These are phyloP conservation scores for Theodoxus fluviatilis DNA, from an alignment of 2,888 invertebrate species.

Conservation along the genomic window DNA sequence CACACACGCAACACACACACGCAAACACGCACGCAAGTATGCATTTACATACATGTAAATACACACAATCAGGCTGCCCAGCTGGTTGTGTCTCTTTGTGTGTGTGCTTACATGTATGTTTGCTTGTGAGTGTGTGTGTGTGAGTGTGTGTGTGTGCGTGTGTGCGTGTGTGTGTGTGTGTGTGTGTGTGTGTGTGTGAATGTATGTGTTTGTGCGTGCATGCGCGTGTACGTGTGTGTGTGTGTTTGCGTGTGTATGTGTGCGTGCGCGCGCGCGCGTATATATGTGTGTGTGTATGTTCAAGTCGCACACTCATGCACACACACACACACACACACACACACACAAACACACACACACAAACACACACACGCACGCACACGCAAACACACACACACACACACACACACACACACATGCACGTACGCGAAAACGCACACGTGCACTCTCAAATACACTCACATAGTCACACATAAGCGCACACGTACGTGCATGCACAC, in stretches of 20 bases:
- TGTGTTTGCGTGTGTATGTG: neutral
- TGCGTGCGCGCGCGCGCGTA: no score
- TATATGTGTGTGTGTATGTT: no score
- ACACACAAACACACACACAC: neutral
- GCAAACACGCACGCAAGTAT: neutral
- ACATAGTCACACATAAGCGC: neutral
- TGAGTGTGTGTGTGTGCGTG: neutral
- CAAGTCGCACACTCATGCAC: neutral
- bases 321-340: neutral
- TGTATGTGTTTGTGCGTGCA: neutral
- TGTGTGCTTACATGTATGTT: neutral
- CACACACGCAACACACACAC: neutral
- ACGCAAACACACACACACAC: neutral
- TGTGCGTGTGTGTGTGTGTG: neutral
- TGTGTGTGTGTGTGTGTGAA: neutral
- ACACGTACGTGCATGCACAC: neutral
- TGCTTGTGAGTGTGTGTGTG: neutral
- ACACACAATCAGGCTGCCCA: neutral
- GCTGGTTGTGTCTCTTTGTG: neutral
- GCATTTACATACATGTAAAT: neutral
- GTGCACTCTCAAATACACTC: neutral
- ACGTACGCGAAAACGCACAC: neutral
- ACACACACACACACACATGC: neutral
- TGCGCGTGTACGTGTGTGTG: neutral
- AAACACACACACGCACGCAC: constrained; percentile 1